Conservation (phyloP, 2,797 vertebrate species). For the Poecilia gillii region DNA sequence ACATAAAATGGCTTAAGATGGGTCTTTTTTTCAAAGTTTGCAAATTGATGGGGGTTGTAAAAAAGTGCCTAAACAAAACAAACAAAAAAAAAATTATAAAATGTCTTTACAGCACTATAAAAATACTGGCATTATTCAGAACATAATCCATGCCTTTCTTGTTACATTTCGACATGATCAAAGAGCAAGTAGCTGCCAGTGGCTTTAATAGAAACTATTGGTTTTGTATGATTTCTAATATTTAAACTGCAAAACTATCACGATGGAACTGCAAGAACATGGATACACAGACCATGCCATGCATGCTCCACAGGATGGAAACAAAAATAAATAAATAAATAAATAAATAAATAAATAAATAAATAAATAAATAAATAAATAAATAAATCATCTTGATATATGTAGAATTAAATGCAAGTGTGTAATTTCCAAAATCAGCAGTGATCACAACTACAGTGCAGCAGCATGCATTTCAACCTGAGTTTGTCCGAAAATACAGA, state of each 20-base stretch:
- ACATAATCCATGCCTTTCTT: constrained; percentile 16
- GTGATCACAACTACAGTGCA: constrained; percentile 39
- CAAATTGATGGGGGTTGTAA: background rate
- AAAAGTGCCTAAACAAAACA: background rate
- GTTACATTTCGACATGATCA: constrained; percentile 12
- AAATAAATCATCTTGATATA: constrained; percentile 8
- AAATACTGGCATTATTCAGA: constrained; percentile 12
- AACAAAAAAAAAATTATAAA: background rate
- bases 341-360: no score
- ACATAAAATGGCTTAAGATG: constrained; percentile 23
- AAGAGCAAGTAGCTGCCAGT: background rate
- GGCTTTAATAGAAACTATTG: constrained; percentile 10
- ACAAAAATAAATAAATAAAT: constrained; percentile 3
- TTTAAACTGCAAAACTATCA: background rate
- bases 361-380: background rate
- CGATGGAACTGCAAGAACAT: constrained; percentile 15
- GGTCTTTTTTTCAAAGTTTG: constrained; percentile 18
- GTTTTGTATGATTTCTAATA: background rate
- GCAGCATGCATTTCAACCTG: constrained; percentile 73
- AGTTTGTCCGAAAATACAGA: constrained; percentile 66
- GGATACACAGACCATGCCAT: constrained; percentile 15
- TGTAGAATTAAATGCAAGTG: constrained; percentile 37
- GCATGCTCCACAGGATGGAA: constrained; percentile 1
- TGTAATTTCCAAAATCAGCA: constrained; percentile 27
- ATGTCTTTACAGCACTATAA: constrained; percentile 7